A percentile compares a stretch with the other conserved stretches of the same genome.
Conservation (phyloP, 1,140 invertebrate species). For the Rhagoletis pomonella region DNA sequence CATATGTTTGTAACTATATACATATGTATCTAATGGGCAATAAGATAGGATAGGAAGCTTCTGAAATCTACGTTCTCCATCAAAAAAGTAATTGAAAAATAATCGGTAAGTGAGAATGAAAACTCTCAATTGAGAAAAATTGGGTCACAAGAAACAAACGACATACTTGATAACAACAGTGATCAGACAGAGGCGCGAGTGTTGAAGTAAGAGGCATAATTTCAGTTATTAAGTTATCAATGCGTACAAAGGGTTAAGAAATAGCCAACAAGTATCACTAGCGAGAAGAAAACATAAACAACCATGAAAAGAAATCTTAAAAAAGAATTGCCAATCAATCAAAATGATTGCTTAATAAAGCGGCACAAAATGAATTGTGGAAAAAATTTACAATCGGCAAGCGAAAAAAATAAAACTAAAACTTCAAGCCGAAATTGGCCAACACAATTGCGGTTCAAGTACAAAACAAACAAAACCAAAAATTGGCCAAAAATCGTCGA, state of each 20-base stretch:
- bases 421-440: not conserved
- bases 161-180: slow-evolving; percentile 60
- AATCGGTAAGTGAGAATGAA: slow-evolving; percentile 11
- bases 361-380: slow-evolving; percentile 63
- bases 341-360: slow-evolving; percentile 73
- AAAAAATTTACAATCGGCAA: slow-evolving; percentile 66
- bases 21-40: not conserved
- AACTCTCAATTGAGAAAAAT: not conserved
- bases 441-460: slow-evolving; percentile 55
- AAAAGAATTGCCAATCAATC: slow-evolving; percentile 72
- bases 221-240: slow-evolving; percentile 32
- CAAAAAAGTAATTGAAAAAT: not conserved
- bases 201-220: not conserved
- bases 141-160: slow-evolving; percentile 61
- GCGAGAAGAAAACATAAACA: slow-evolving; percentile 36
- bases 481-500: slow-evolving; percentile 29
- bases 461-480: slow-evolving; percentile 60
- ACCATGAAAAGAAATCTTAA: slow-evolving; percentile 60
- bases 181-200: slow-evolving; percentile 63
- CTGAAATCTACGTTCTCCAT: not conserved
- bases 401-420: slow-evolving; percentile 59
- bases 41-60: not conserved
- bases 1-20: not conserved
- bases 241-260: not conserved
- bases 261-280: not conserved